A percentile compares a stretch with the other conserved stretches of the same genome.
Conservation (phyloP, 2,888 invertebrate genomes). For the Leptopilina drosophilae region DNA sequence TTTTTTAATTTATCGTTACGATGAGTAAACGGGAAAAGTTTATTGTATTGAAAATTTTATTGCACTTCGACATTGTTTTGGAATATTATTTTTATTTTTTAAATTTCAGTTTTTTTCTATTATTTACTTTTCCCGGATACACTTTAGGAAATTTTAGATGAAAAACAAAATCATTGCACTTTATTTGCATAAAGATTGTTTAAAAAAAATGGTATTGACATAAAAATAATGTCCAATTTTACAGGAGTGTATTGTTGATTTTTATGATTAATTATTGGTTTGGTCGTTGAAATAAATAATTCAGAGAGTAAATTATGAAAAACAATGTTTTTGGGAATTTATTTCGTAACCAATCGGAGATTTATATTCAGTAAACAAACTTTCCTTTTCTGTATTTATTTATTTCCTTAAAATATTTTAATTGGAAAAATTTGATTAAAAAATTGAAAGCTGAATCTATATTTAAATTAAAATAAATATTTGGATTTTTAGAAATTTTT, state of each 20-base stretch:
- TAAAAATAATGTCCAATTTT: constrained; percentile 10
- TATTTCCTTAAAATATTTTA: neutral
- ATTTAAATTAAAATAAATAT: no score
- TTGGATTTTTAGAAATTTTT: neutral
- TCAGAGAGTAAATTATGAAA: constrained; percentile 1
- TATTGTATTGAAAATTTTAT: neutral
- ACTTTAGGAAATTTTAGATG: constrained; percentile 2
- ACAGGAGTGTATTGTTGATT: constrained; percentile 35
- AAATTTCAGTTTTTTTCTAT: neutral
- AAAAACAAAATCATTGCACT: neutral
- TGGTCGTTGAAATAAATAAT: constrained; percentile 38
- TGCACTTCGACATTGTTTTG: neutral
- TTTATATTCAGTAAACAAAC: neutral
- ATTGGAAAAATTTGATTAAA: no score
- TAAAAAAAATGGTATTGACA: constrained; percentile 1
- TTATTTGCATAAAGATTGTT: constrained; percentile 18
- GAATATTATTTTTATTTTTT: neutral
- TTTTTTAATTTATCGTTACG: neutral
- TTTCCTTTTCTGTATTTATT: neutral
- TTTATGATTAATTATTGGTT: constrained; percentile 28
- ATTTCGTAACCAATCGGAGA: neutral
- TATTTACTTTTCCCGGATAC: constrained; percentile 26
- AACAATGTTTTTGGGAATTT: neutral
- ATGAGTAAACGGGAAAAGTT: constrained; percentile 18
- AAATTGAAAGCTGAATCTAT: no score